Evolutionary conservation across 92 coral and sea anemone species (phyloP), one percentile per base, ranked within the genome.

Genomic region (Epizoanthus fatuus): DNA sequence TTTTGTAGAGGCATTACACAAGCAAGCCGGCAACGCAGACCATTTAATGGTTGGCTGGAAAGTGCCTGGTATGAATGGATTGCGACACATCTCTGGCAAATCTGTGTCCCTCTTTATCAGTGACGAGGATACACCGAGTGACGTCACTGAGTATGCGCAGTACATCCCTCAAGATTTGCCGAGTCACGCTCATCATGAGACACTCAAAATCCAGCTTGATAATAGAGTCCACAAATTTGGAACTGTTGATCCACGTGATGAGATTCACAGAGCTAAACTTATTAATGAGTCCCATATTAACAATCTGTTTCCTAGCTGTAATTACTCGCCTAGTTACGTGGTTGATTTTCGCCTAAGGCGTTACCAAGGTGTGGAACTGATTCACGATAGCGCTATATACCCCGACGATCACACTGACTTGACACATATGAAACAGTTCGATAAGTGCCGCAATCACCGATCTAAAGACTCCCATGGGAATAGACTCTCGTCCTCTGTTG

Each of bases 41-140:
- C 99, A 97, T 20, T 72, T 97, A 40, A 86, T 97, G 29, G 98
- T 97, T 3, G 98, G 98, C 17, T 97, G 99, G 99, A 91, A 97
- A 80, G 80, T 93, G 12, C 99, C 99, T 29, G 95, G 93, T 7
- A 60, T 90, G 62, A 68, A 72, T 7, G 84, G 93, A 45, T 95
- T 95, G 47, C 92, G 98, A 8, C 90, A 94, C 55, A 90, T 97
- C 51, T 75, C 98, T 1, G 94, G 98, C 2, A 84, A 86, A n/a
- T 92, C 97, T 20, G 88, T 95, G 20, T 97, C 99, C 10, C 89
- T 86, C 63, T 90, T 84, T 81, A 93, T 96, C 63, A 81, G 92
- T 79, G 98, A 95, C 38, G 51, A 49, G 14, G 81, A 79, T 47
- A 77, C 87, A 4, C 78, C 88, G 9, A 83, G 81, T n/a, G 99